Percentiles rank a stretch among this genome's conserved stretches.
Evolutionary conservation across 2,797 vertebrate genomes (phyloP).

Genomic region (Pterois miles): DNA sequence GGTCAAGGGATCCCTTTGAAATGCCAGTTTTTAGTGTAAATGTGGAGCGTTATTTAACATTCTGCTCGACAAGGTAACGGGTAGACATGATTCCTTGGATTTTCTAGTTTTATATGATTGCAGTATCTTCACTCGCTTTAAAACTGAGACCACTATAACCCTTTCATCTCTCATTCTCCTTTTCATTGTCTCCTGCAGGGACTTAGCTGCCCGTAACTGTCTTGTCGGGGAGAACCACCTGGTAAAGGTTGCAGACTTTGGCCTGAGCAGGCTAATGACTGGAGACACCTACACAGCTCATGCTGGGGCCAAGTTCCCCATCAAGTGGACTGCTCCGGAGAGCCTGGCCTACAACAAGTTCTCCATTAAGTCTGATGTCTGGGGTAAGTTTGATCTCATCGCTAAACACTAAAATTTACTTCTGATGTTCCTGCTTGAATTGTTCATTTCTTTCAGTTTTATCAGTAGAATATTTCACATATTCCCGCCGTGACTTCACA

Average conservation of each 20-base stretch:
- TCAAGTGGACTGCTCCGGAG: conserved; percentile 98
- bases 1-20: too few species aligned
- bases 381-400: conserved; percentile 86
- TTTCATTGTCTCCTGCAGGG: conserved; percentile 79
- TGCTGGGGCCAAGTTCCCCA: conserved; percentile 97
- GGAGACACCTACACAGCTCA: conserved; percentile 97
- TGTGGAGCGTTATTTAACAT: too few species aligned
- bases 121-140: too few species aligned
- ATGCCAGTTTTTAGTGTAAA: too few species aligned
- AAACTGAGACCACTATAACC: too few species aligned
- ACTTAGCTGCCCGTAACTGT: conserved; percentile 97
- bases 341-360: conserved; percentile 99
- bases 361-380: conserved; percentile 98
- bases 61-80: too few species aligned
- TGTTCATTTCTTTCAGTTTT: background rate
- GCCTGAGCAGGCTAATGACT: conserved; percentile 95
- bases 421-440: background rate
- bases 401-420: background rate
- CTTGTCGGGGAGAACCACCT: conserved; percentile 98
- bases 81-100: too few species aligned
- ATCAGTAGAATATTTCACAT: background rate
- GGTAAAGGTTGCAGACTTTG: conserved; percentile 99
- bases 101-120: too few species aligned
- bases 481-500: background rate
- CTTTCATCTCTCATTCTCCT: background rate